Base-by-base conservation (phyloP, 1,140 invertebrate species). In the Zophobas atratus region DNA sequence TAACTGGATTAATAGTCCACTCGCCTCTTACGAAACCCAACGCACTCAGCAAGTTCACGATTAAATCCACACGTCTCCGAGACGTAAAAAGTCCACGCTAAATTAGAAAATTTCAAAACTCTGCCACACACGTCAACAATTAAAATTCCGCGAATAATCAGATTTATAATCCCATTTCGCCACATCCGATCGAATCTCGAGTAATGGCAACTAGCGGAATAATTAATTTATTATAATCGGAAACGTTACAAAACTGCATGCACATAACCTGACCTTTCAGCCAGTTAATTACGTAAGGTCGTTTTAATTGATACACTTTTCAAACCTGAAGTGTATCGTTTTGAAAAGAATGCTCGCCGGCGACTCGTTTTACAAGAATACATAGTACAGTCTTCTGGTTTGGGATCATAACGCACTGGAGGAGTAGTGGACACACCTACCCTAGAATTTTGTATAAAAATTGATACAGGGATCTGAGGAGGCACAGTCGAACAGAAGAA, bases 261-360 rank as follows among this genome's bases (percentile, higher is more conserved):
- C 56, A 60, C 56, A 60, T 60, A 60, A 60, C 36, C n/a, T 67
- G 33, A 67, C 60, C 60, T 67, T 67, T 67, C 20, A 6, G 38
- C 39, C 60, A 33, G 6, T 32, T 41, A 67, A 4, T 67, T 67
- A 67, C 60, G 39, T 43, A 67, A 67, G 38, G 6, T 20, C 38
- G 6, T 67, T 43, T 43, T 46, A 67, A 67, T 43, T 67, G 60
- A 67, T 67, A 67, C 60, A 67, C 60, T 67, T 67, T 67, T 67
- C 39, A 60, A 60, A 39, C 56, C 35, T 38, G 56, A 60, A 43
- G 60, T 43, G 60, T 67, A 46, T 41, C 60, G 39, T 67, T 67
- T 67, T 43, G 33, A 67, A 57, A 67, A 67, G 60, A 67, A 67
- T 67, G 60, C 39, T 67, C 60, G 35, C 32, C 8, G 33, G n/a